Conservation (phyloP, 2,113 vertebrate species). For the Rattus norvegicus region GRCr8 NC_086022.1:130482501-130483000, state of each 20-base stretch:
- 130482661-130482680: too few species aligned
- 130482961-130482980: neutral
- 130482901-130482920: neutral
- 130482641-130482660: too few species aligned
- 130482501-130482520: too few species aligned
- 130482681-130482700: neutral
- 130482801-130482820: neutral
- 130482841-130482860: neutral
- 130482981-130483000: neutral
- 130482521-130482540: too few species aligned
- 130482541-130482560: too few species aligned
- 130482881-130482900: neutral
- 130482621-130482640: too few species aligned
- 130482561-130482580: too few species aligned
- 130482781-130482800: neutral
- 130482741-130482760: conserved; percentile 39
- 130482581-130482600: too few species aligned
- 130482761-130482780: neutral
- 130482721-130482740: neutral
- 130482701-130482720: conserved; percentile 34
- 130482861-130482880: conserved; percentile 5
- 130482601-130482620: too few species aligned
- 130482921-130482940: neutral
- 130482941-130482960: neutral
- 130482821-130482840: conserved; percentile 21